Evolutionary conservation across 1,140 invertebrate genomes (phyloP).

Genomic region (Lepidostoma basale): DNA sequence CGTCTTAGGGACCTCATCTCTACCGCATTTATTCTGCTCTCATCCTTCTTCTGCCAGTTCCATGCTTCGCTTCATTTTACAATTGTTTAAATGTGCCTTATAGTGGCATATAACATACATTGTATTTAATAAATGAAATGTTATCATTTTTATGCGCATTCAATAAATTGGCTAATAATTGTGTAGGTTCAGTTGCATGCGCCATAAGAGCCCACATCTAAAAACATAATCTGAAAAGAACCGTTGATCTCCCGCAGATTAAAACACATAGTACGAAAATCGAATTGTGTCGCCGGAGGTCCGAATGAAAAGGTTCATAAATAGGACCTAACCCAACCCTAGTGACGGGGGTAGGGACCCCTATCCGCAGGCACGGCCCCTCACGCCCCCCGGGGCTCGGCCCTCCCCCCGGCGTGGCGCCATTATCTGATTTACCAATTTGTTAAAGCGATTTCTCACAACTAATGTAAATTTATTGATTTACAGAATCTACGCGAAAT

Average conservation of each 20-base stretch:
- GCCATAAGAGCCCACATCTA: too few relatives aligned
- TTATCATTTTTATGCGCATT: too few relatives aligned
- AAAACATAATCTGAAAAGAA: conserved; percentile 12
- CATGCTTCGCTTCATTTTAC: too few relatives aligned
- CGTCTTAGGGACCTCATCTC: too few relatives aligned
- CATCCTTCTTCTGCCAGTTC: too few relatives aligned
- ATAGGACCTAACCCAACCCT: neutral
- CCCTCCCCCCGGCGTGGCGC: conserved; percentile 1
- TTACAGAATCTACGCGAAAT: neutral
- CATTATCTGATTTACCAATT: conserved; percentile 33
- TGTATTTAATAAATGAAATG: too few relatives aligned
- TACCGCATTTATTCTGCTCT: too few relatives aligned
- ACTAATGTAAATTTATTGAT: conserved; percentile 19
- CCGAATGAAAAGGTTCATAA: conserved; percentile 14
- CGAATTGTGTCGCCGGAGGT: neutral
- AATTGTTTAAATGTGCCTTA: too few relatives aligned
- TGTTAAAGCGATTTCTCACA: conserved; percentile 29
- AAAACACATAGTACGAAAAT: conserved; percentile 12
- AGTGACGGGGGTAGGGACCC: neutral
- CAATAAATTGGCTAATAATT: too few relatives aligned
- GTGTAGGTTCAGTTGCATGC: too few relatives aligned
- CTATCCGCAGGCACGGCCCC: neutral
- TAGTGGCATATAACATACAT: too few relatives aligned
- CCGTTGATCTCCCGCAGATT: conserved; percentile 24
- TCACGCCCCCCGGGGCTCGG: neutral